Evolutionary conservation across 2,888 invertebrate species (phyloP), one percentile per base, ranked within the genome.

Genomic region (Parnassius apollo): DNA sequence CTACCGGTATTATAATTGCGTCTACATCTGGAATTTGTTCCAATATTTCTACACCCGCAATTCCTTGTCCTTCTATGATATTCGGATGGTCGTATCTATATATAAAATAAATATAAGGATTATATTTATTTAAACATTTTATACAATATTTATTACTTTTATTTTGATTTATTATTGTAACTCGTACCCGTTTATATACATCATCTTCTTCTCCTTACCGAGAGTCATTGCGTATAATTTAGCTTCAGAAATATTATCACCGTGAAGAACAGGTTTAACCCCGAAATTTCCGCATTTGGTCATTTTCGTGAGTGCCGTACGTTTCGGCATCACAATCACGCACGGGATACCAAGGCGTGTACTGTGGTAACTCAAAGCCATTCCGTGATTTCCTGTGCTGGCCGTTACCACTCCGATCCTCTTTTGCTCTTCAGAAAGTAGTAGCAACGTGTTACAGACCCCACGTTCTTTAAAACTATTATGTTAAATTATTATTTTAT

Each of bases 31-130:
- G 94, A 0, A 98, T 95, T 85, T 98, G 97, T 74, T 98, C 98
- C 25, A 97, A 83, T 59, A 98, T 96, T 86, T 99, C 98, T 71
- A 98, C 88, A n/a, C 97, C 98, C 76, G 97, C 93, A 0, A 98
- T 97, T 2, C 98, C 98, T 84, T 98, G 98, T 0, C 98, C 98
- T 58, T 98, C 97, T 86, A 99, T 94, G 52, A 98, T 95, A 76
- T 98, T 94, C 0, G 98, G 98, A 82, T 98, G 97, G 83, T 99
- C 98, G 77, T 95, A 98, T 2, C 97, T 97, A 46, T 2, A 11
- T 25, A 63, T 59, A 2, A 7, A 54, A 35, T 46, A 2, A 12
- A 52, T 42, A 46, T 44, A 10, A 12, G 8, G 11, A 13, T n/a
- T 12, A 13, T 49, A 49, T 49, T 2, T 7, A 11, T 22, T 25